Evolutionary conservation across 1,140 invertebrate genomes (phyloP).

Genomic region (Danaus plexippus): DNA sequence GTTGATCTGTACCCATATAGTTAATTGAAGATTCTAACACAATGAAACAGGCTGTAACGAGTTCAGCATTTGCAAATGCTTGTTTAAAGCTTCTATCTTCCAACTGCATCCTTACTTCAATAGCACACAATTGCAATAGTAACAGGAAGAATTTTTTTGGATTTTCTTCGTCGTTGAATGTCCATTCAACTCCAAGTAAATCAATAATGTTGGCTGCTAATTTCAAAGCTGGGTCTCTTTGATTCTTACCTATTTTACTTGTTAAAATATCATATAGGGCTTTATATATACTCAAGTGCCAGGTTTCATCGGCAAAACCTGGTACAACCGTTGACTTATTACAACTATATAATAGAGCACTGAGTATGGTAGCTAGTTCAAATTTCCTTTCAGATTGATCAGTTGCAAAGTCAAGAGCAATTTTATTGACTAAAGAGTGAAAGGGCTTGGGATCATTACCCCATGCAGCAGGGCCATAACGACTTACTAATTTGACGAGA

Average conservation of each 20-base stretch:
- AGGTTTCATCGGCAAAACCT: slow-evolving; percentile 78
- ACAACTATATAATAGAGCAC: slow-evolving; percentile 82
- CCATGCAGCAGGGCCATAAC: slow-evolving; percentile 82
- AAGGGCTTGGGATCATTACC: slow-evolving; percentile 80
- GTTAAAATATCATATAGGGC: slow-evolving; percentile 85
- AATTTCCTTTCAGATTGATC: slow-evolving; percentile 91
- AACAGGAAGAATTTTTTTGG: slow-evolving; percentile 87
- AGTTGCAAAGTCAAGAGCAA: slow-evolving; percentile 88
- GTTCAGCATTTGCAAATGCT: slow-evolving; percentile 80
- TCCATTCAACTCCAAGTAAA: slow-evolving; percentile 87
- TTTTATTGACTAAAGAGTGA: slow-evolving; percentile 86
- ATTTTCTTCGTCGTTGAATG: slow-evolving; percentile 82
- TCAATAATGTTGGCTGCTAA: slow-evolving; percentile 86
- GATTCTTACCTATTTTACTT: slow-evolving; percentile 88
- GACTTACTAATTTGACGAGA: slow-evolving; percentile 79
- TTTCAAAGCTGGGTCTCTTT: slow-evolving; percentile 89
- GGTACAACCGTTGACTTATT: slow-evolving; percentile 75
- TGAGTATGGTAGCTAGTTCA: slow-evolving; percentile 83
- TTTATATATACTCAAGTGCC: slow-evolving; percentile 84
- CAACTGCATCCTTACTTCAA: slow-evolving; percentile 93
- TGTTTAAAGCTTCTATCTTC: slow-evolving; percentile 88
- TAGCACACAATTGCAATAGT: slow-evolving; percentile 87
- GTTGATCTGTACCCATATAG: slow-evolving; percentile 84
- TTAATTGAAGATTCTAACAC: slow-evolving; percentile 86
- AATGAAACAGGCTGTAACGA: slow-evolving; percentile 87